phyloP scores from a whole-genome alignment of 2,888 invertebrate genomes.

The Andrena camellia region DNA sequence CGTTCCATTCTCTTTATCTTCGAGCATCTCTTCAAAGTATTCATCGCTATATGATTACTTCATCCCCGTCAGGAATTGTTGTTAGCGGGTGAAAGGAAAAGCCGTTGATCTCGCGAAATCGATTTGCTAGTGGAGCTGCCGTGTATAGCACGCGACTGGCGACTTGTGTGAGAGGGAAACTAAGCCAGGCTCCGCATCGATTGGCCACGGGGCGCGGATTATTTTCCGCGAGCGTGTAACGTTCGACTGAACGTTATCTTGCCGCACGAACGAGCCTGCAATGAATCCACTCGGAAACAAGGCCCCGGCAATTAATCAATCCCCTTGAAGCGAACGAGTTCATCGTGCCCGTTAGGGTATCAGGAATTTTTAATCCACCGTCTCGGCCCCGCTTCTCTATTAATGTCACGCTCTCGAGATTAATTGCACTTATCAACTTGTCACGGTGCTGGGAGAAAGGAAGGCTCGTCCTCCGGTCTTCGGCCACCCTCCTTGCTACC shows the following conservation, averaged over 20 bases:
- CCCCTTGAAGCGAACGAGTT: conserved; percentile 51
- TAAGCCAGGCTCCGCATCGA: conserved; percentile 40
- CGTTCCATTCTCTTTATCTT: no score
- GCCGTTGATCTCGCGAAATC: neutral
- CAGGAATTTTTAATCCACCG: conserved; percentile 67
- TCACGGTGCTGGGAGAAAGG: neutral
- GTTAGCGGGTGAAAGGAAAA: neutral
- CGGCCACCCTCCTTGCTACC: neutral
- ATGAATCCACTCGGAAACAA: conserved; percentile 56
- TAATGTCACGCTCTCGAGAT: conserved; percentile 66
- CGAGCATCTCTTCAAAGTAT: no score
- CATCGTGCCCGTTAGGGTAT: conserved; percentile 52
- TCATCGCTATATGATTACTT: neutral
- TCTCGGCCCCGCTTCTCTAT: conserved; percentile 40
- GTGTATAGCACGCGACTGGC: neutral
- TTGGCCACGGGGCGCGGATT: conserved; percentile 28
- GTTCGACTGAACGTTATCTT: conserved; percentile 43
- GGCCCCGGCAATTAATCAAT: conserved; percentile 53
- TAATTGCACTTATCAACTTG: conserved; percentile 65
- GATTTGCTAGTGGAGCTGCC: neutral
- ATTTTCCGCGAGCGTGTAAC: conserved; percentile 28
- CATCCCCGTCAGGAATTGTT: no score
- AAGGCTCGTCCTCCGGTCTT: neutral
- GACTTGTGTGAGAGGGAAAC: neutral
- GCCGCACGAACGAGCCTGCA: conserved; percentile 27